A percentile compares a stretch with the other conserved stretches of the same genome.
Evolutionary conservation across 35 echinoderm and acorn worm genomes (phyloP).

Genomic region (Acanthaster planci): DNA sequence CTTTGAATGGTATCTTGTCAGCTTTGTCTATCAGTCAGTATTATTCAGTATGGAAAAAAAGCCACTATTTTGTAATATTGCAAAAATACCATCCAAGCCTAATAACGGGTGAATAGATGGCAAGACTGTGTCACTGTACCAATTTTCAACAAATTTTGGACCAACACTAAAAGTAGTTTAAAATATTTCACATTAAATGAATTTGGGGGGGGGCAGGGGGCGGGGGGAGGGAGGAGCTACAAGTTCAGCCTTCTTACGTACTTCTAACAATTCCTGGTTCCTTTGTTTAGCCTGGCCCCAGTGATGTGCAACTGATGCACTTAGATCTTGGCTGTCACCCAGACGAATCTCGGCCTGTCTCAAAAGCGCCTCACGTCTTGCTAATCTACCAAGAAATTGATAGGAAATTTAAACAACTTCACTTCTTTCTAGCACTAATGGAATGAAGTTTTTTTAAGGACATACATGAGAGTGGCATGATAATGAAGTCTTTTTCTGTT

Average conservation of each 20-base stretch:
- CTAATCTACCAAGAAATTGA: slow-evolving; percentile 5
- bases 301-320: slow-evolving; percentile 24
- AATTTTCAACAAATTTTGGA: background rate
- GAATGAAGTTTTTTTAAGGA: background rate
- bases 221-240: no score
- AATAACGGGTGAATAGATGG: no score
- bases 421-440: background rate
- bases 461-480: background rate
- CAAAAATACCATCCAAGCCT: no score
- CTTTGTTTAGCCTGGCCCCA: slow-evolving; percentile 44
- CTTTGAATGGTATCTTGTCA: no score
- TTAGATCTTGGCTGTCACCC: slow-evolving; percentile 21
- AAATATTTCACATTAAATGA: background rate
- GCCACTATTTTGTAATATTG: no score
- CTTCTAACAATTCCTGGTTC: slow-evolving; percentile 38
- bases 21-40: no score
- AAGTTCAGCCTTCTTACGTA: background rate
- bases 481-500: background rate
- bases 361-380: slow-evolving; percentile 42
- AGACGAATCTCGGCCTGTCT: slow-evolving; percentile 11
- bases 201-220: no score
- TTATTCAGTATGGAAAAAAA: no score
- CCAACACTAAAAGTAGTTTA: background rate
- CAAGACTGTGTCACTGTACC: background rate
- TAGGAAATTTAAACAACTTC: no score